phyloP scores from a whole-genome alignment of 1,140 invertebrate genomes.

The Diuraphis noxia region DNA sequence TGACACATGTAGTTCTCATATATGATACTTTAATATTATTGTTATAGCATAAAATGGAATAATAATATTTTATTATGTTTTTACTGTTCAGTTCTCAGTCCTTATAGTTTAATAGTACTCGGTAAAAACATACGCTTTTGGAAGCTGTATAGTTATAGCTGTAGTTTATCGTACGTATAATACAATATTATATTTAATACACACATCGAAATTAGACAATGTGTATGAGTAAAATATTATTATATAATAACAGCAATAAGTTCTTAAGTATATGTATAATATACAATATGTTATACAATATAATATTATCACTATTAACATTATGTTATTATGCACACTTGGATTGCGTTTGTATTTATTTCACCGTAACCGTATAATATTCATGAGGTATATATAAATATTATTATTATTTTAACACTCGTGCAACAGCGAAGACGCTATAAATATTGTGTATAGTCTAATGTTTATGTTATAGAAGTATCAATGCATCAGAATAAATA shows the following conservation, averaged over 20 bases:
- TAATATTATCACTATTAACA: no score
- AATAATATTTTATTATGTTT: not conserved
- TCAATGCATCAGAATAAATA: no score
- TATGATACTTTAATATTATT: not conserved
- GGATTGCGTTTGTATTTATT: not conserved
- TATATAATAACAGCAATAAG: not conserved
- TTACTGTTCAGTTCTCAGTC: not conserved
- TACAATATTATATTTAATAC: not conserved
- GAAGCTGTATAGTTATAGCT: not conserved
- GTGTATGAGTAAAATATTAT: no score
- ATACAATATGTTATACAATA: not conserved
- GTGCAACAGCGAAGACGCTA: not conserved
- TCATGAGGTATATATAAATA: not conserved
- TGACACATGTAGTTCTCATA: no score
- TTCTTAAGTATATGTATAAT: fast-evolving
- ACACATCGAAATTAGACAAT: no score
- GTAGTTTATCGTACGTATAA: not conserved
- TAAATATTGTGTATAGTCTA: not conserved
- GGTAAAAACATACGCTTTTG: not conserved
- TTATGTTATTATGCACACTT: not conserved
- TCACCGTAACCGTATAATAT: not conserved
- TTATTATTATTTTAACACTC: not conserved
- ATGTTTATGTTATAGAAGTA: not conserved
- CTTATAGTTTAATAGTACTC: not conserved
- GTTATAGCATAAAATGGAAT: not conserved